Conservation (phyloP, 1,140 invertebrate species). For the Bombus sibiricus region DNA sequence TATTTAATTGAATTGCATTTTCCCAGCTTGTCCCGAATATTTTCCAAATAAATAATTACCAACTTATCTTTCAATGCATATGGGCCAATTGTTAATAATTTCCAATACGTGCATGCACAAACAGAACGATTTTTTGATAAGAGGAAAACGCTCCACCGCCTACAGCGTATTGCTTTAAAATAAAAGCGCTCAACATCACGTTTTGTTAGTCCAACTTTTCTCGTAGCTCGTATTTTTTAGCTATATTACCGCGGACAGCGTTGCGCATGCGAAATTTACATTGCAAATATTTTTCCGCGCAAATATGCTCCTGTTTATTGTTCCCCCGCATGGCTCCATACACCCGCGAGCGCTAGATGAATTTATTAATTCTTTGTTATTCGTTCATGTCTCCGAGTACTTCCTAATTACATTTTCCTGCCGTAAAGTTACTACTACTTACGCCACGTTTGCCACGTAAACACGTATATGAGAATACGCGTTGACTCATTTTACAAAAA, state of each 20-base stretch:
- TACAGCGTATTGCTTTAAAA: background rate
- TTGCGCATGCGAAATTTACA: slow-evolving; percentile 11
- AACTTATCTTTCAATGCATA: background rate
- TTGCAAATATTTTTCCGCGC: slow-evolving; percentile 31
- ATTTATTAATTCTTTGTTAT: slow-evolving; percentile 7
- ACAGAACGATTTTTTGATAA: background rate
- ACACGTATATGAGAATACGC: background rate
- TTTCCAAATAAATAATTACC: background rate
- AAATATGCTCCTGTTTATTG: slow-evolving; percentile 13
- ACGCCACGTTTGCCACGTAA: background rate
- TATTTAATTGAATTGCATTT: background rate
- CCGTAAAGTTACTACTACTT: background rate
- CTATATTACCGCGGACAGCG: background rate
- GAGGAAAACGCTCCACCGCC: background rate
- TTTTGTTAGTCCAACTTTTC: background rate
- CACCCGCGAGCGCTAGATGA: background rate
- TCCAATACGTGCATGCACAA: background rate
- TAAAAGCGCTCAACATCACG: background rate
- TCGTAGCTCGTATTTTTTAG: background rate
- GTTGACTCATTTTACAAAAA: no score
- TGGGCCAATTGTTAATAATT: background rate
- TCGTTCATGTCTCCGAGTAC: background rate
- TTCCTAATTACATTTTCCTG: background rate
- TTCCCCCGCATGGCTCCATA: background rate
- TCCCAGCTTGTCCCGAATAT: background rate